Percentiles rank a stretch among this genome's conserved stretches.
Conservation (phyloP, 2,797 vertebrate species). For the Allobates femoralis region DNA sequence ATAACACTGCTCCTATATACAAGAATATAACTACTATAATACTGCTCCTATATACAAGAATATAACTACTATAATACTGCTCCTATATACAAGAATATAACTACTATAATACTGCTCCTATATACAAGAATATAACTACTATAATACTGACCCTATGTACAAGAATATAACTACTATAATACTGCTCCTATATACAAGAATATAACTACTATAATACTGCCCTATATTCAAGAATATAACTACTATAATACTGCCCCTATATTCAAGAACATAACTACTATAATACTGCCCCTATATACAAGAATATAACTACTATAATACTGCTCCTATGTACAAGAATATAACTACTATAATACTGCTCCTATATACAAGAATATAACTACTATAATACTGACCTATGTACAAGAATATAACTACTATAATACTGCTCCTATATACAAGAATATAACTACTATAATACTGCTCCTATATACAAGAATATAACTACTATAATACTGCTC, state of each 20-base stretch:
- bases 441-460: constrained; percentile 16
- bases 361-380: constrained; percentile 13
- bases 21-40: constrained; percentile 6
- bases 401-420: constrained; percentile 13
- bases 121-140: constrained; percentile 3
- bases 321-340: not conserved
- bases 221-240: constrained; percentile 2
- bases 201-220: constrained; percentile 4
- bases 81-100: constrained; percentile 1
- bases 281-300: not conserved
- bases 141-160: not conserved
- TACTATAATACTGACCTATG: constrained; percentile 10
- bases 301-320: constrained; percentile 1
- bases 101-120: constrained; percentile 13
- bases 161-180: not conserved
- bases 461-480: not conserved
- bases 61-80: constrained; percentile 16
- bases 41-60: not conserved
- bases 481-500: constrained; percentile 18
- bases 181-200: not conserved
- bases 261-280: too few relatives aligned
- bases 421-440: constrained; percentile 9
- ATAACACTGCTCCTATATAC: constrained; percentile 1
- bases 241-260: constrained; percentile 2
- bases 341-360: constrained; percentile 16